Evolutionary conservation across 2,888 invertebrate genomes (phyloP), one percentile per base, ranked within the genome.

Genomic region (Nipponacmea schrenckii): DNA sequence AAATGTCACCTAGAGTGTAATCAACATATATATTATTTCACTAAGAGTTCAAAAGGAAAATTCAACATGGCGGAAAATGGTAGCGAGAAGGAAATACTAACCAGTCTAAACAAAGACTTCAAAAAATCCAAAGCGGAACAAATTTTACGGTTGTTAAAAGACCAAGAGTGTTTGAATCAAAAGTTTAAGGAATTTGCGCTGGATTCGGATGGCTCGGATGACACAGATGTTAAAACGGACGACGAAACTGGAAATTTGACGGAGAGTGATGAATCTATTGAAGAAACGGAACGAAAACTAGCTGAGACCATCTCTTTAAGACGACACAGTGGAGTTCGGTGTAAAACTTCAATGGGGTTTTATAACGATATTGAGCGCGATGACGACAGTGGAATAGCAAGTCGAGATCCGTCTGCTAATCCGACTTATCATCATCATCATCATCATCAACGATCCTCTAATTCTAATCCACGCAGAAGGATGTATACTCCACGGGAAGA

Each of bases 301-400:
- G 67, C 74, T n/a, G 69, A 70, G 26, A 71, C 74, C 31, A 67
- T 72, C 8, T 62, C 74, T 15, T 45, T 74, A 31, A 69, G 66
- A 26, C 75, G 73, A 64, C 77, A 76, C 64, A 72, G 69, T 62
- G 75, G 77, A 0, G 77, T 77, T 15, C 74, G 83, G 27, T 80
- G 78, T 44, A 77, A 79, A 72, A 81, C 83, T 31, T 80, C 81
- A 64, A 76, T 83, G 69, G 83, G 83, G 68, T 83, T 81, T 77
- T 74, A 79, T 72, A 78, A 74, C 67, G 77, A 80, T 27, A 74
- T 64, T 10, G 72, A 79, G 56, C 39, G 56, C 67, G 63, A 68
- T 44, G 68, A 67, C 67, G 39, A 39, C 39, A 39, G 39, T 39
- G 39, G 39, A 39, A 39, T 64, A 44, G 71, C 26, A 17, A 62